A percentile compares a stretch with the other conserved stretches of the same genome.
These are phyloP conservation scores for Anser cygnoides DNA, from an alignment of 2,113 vertebrate genomes.

Conservation along the genomic window DNA sequence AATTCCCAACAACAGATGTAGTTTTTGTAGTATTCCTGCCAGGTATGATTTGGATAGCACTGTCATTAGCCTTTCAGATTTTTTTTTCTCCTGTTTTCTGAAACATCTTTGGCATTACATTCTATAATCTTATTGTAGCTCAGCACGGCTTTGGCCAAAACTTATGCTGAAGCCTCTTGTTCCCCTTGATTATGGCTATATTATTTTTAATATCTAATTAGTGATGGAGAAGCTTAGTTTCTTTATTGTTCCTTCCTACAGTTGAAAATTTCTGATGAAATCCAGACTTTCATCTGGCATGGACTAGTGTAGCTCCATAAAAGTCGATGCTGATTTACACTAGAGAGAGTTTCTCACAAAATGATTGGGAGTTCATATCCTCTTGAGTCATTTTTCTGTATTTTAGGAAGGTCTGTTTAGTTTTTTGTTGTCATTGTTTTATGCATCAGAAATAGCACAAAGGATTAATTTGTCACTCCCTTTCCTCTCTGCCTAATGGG, in stretches of 20 bases:
- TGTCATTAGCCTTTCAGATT: not conserved
- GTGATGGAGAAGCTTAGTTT: not conserved
- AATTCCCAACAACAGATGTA: constrained; percentile 65
- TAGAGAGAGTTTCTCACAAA: not conserved
- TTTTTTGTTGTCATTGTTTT: not conserved
- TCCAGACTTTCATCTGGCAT: constrained; percentile 10
- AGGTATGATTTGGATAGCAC: constrained; percentile 43
- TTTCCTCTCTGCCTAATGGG: not conserved
- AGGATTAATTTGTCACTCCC: not conserved
- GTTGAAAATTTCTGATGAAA: constrained; percentile 6
- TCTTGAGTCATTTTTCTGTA: not conserved
- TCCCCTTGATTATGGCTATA: not conserved
- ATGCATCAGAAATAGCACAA: not conserved
- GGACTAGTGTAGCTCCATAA: not conserved
- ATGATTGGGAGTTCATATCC: not conserved
- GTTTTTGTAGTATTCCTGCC: constrained; percentile 37
- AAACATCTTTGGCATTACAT: not conserved
- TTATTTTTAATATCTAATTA: constrained; percentile 40
- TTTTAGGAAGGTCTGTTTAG: not conserved
- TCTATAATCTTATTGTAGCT: not conserved
- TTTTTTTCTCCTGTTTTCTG: not conserved
- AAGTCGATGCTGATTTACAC: not conserved
- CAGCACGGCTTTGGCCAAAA: not conserved
- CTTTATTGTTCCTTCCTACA: not conserved
- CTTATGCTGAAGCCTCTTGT: not conserved